A percentile compares a stretch with the other conserved stretches of the same genome.
Conservation (phyloP, 2,797 vertebrate genomes). For the Sciurus vulgaris region DNA sequence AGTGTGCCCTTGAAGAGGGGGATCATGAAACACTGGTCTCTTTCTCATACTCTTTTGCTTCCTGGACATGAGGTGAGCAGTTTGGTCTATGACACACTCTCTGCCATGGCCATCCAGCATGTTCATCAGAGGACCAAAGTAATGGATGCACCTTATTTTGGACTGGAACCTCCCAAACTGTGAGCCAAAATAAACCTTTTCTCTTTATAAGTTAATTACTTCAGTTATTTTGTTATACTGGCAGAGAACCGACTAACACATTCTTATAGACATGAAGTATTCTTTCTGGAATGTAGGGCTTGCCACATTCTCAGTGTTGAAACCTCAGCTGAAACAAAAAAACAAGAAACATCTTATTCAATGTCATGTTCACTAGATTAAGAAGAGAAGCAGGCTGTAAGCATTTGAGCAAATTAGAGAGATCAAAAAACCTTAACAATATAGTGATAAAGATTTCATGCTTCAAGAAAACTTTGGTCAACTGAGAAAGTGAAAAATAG, state of each 20-base stretch:
- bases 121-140: too few species aligned
- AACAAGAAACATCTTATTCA: background rate
- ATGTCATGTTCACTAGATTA: background rate
- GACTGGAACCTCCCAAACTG: background rate
- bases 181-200: too few species aligned
- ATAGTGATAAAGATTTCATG: background rate
- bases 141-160: background rate
- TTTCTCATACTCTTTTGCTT: background rate
- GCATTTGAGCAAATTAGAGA: background rate
- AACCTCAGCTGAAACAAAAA: background rate
- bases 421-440: background rate
- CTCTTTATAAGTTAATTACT: too few species aligned
- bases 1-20: background rate
- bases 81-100: too few species aligned
- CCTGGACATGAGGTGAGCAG: too few species aligned
- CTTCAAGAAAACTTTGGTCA: background rate
- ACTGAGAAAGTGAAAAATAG: background rate
- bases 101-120: background rate
- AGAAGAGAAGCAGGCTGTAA: background rate
- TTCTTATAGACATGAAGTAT: background rate
- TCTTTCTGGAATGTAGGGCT: background rate
- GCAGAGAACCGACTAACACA: background rate
- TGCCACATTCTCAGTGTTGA: background rate
- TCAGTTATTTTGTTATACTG: background rate
- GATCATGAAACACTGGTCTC: background rate